These are phyloP conservation scores for Periophthalmus magnuspinnatus DNA, from an alignment of 2,797 vertebrate genomes.

Conservation along the genomic window DNA sequence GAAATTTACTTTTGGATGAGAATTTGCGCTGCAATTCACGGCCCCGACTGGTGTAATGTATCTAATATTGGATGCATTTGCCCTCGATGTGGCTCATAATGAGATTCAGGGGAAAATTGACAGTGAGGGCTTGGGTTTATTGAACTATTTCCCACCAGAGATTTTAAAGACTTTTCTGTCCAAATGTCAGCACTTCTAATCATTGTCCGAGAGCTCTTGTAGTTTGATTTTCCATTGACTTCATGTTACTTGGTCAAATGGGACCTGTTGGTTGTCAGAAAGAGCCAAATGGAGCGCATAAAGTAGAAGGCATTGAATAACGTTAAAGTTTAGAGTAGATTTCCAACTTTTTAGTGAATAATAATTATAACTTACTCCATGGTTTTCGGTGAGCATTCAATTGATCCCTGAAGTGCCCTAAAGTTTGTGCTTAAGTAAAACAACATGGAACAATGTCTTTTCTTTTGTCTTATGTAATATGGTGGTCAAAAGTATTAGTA, in stretches of 20 bases:
- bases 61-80: constrained; percentile 33
- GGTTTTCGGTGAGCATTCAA: background rate
- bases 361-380: background rate
- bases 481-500: too few relatives aligned
- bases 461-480: too few relatives aligned
- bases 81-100: constrained; percentile 45
- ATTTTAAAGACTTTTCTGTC: constrained; percentile 32
- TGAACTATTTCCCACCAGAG: constrained; percentile 59
- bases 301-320: background rate
- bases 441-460: too few relatives aligned
- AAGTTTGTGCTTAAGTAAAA: too few relatives aligned
- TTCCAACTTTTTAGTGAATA: background rate
- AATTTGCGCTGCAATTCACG: background rate
- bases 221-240: constrained; percentile 3
- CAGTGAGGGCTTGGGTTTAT: constrained; percentile 33
- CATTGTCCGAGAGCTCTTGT: constrained; percentile 36
- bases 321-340: background rate
- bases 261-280: background rate
- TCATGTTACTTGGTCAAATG: background rate
- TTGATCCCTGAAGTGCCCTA: background rate
- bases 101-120: constrained; percentile 54
- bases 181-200: constrained; percentile 55
- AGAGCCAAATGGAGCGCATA: background rate
- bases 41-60: constrained; percentile 18
- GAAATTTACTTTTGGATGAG: constrained; percentile 49